Percentiles rank a stretch among this genome's conserved stretches.
Evolutionary conservation across 2,888 invertebrate genomes (phyloP).

Genomic region (Chironomus tentans): DNA sequence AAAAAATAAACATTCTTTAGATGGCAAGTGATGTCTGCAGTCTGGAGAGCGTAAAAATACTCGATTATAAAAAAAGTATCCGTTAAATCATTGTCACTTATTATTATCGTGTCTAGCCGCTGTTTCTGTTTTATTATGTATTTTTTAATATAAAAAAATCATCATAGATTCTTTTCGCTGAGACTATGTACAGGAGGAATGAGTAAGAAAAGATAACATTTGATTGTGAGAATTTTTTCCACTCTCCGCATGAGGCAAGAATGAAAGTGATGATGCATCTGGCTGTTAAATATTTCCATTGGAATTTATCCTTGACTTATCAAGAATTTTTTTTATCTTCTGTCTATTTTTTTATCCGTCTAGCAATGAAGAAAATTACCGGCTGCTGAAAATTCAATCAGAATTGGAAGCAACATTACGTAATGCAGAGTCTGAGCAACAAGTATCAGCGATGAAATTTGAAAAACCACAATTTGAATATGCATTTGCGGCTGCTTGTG

Average conservation of each 20-base stretch:
- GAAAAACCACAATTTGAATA: conserved; percentile 3
- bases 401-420: background rate
- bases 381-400: background rate
- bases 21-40: conserved; percentile 9
- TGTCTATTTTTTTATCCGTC: background rate
- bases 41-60: conserved; percentile 1
- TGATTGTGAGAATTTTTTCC: too few species aligned
- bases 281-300: background rate
- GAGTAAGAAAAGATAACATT: too few species aligned
- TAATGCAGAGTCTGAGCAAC: background rate
- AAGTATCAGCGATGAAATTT: background rate
- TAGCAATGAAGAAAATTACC: background rate
- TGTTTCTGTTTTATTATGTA: background rate
- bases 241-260: background rate
- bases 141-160: background rate
- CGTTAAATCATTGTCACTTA: conserved; percentile 14
- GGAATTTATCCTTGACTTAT: background rate
- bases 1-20: conserved; percentile 10
- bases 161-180: background rate
- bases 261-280: background rate
- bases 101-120: conserved; percentile 10
- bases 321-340: background rate
- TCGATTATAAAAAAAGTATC: conserved; percentile 1
- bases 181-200: too few species aligned
- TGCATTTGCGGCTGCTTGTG: background rate